A percentile compares a stretch with the other conserved stretches of the same genome.
Conservation (phyloP, 2,113 vertebrate species). For the Dendrocopos noguchii region DNA sequence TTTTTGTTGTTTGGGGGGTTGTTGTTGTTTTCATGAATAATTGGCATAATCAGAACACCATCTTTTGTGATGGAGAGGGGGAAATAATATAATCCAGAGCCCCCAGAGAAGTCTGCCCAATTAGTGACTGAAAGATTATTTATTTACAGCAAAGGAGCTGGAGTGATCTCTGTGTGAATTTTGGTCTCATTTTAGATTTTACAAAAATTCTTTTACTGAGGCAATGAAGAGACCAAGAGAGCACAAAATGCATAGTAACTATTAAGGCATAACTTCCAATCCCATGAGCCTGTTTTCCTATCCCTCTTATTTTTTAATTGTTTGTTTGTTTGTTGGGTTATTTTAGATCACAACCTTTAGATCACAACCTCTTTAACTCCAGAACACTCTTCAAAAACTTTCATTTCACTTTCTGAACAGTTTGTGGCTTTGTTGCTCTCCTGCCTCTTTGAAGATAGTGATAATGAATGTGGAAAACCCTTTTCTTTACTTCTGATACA, state of each 20-base stretch:
- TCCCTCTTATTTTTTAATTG: neutral
- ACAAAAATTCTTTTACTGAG: neutral
- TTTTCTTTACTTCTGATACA: neutral
- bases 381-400: neutral
- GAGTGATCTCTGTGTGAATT: neutral
- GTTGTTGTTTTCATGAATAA: neutral
- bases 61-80: neutral
- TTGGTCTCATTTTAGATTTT: neutral
- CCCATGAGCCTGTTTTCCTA: neutral
- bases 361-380: neutral
- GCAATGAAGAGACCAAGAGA: neutral
- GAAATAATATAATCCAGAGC: neutral
- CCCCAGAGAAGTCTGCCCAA: neutral
- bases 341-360: neutral
- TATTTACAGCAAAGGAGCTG: neutral
- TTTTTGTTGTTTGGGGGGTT: neutral
- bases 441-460: neutral
- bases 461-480: neutral
- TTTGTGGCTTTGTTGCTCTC: neutral
- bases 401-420: neutral
- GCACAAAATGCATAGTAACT: neutral
- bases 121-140: neutral
- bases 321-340: no score
- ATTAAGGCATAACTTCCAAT: neutral
- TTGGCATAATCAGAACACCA: neutral